These are phyloP conservation scores for Morone chrysops DNA, from an alignment of 2,113 vertebrate genomes.

Conservation along the genomic window DNA sequence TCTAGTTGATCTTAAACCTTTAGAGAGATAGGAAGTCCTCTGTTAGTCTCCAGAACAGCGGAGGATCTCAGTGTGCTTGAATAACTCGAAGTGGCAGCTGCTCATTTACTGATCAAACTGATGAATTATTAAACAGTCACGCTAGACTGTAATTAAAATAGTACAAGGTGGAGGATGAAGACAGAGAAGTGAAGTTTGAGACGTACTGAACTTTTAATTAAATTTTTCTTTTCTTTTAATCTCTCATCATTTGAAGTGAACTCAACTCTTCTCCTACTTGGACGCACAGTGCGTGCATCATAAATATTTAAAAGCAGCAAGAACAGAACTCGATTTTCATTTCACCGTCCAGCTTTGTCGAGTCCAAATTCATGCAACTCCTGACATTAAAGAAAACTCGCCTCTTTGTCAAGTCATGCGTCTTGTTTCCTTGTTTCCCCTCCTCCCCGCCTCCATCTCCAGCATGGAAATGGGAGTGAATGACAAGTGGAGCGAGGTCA, in stretches of 20 bases:
- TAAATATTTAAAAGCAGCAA: slow-evolving; percentile 49
- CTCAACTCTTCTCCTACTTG: no score
- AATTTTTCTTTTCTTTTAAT: background rate
- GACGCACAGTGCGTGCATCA: background rate
- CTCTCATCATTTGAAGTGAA: background rate
- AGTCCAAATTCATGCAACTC: slow-evolving; percentile 62
- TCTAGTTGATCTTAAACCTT: no score
- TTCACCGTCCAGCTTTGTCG: background rate
- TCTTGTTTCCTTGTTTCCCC: slow-evolving; percentile 13
- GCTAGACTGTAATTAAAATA: background rate
- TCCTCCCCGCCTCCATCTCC: slow-evolving; percentile 15
- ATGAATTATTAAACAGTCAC: background rate
- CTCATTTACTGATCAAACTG: background rate
- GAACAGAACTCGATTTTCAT: slow-evolving; percentile 26
- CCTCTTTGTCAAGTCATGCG: slow-evolving; percentile 67
- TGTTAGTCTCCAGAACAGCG: no score
- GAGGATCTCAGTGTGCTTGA: background rate
- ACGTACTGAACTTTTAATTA: slow-evolving; percentile 18
- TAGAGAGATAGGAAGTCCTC: no score
- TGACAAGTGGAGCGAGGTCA: slow-evolving; percentile 56
- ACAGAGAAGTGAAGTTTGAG: background rate
- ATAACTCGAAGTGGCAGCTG: background rate
- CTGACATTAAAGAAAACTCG: slow-evolving; percentile 74
- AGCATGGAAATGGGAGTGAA: slow-evolving; percentile 41
- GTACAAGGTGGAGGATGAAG: background rate